A percentile compares a stretch with the other conserved stretches of the same genome.
Conservation (phyloP, 2,113 vertebrate genomes). For the Chamaea fasciata region DNA sequence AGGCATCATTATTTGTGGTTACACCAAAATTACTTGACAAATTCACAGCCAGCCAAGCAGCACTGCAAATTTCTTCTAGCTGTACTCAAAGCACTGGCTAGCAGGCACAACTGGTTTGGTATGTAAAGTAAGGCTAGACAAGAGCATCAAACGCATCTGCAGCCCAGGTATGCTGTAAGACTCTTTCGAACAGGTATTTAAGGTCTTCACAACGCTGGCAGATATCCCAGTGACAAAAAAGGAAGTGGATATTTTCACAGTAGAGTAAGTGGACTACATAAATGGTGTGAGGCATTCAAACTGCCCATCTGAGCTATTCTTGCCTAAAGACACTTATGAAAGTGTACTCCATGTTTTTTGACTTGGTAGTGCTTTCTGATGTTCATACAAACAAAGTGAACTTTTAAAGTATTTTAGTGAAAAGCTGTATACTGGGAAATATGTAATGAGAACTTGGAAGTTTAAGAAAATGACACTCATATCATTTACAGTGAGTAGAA, state of each 20-base stretch:
- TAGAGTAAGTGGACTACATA: background rate
- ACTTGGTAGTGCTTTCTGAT: background rate
- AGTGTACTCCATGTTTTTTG: background rate
- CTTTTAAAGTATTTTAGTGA: background rate
- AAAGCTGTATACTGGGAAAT: background rate
- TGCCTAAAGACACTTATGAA: background rate
- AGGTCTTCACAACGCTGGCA: background rate
- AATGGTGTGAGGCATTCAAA: background rate
- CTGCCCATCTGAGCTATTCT: background rate
- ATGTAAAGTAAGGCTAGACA: background rate
- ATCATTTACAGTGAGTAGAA: background rate
- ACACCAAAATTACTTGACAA: background rate
- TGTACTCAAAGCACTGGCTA: accelerated
- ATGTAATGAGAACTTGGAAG: background rate
- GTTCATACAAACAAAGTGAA: background rate
- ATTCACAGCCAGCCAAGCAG: background rate
- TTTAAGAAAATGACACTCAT: background rate
- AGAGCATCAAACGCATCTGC: background rate
- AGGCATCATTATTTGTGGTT: background rate
- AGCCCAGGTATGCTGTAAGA: background rate
- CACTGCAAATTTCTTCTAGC: background rate
- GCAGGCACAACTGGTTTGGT: background rate
- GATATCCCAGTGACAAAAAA: background rate
- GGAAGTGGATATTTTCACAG: background rate
- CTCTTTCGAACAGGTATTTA: background rate